Base-by-base conservation (phyloP, 2,113 vertebrate species). In the Coptodon rendalli region DNA sequence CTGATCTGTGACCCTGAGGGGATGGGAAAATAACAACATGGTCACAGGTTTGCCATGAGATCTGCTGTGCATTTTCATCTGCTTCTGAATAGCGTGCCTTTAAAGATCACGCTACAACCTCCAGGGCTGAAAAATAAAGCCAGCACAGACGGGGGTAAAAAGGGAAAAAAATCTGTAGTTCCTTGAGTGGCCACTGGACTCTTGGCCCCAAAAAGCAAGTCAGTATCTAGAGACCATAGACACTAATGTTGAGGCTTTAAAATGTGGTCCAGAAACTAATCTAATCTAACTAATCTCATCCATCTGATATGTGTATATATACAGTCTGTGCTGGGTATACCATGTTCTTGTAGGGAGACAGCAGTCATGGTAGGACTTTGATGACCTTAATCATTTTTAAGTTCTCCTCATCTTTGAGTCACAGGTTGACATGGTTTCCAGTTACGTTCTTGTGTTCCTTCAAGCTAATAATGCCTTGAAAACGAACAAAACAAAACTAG, bases 1-100 rank as follows among this genome's bases (percentile, higher is more conserved):
- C 68, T 90, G 80, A 78, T 84, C 10, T 80, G 80, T 80, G 82
- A 86, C 68, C 86, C 9, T 9, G 29, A 84, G 86, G 84, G 83
- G 53, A 76, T 52, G 50, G 52, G 24, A 89, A 86, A 87, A 78
- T 50, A 57, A 56, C 85, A 81, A 52, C 89, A 34, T 86, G 76
- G 73, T 86, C 52, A 63, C 53, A 76, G 86, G 38, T 89, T 86
- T 84, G 82, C 48, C 31, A 7, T 19, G 17, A 89, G 61, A 79
- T 76, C 83, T 76, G 68, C 79, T 80, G n/a, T 27, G 24, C 17
- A 56, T 82, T 84, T 71, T 16, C 59, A 29, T 61, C 13, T 40
- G 5, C 38, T 24, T n/a, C 9, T 38, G 54, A 50, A 83, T 66
- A 59, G 14, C 7, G 36, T 78, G 19, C 9, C 45, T 4, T 6